These are phyloP conservation scores for Microcebus griseorufus DNA, from an alignment of 2,113 vertebrate genomes.

Conservation along the genomic window DNA sequence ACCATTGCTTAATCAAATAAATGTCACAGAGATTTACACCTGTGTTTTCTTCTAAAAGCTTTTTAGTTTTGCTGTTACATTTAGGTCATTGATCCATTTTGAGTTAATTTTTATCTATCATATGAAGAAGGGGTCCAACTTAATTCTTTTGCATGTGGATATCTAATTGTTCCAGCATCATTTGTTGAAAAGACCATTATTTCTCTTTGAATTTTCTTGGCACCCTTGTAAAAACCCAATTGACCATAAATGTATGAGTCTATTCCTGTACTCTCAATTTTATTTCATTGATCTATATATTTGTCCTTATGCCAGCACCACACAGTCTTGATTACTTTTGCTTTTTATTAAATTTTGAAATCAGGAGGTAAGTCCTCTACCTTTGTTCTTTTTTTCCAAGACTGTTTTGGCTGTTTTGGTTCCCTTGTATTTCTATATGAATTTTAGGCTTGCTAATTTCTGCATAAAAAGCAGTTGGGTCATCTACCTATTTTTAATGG, in stretches of 20 bases:
- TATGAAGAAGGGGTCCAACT: neutral
- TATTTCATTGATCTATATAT: neutral
- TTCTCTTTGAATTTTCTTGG: neutral
- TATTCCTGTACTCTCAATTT: neutral
- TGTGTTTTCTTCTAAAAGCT: neutral
- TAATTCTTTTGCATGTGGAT: neutral
- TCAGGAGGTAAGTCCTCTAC: neutral
- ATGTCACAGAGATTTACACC: neutral
- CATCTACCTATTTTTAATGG: slow-evolving; percentile 1
- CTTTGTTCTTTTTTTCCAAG: slow-evolving; percentile 36
- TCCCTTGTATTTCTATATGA: neutral
- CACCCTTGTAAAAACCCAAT: neutral
- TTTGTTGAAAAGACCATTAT: neutral
- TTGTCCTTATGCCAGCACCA: neutral
- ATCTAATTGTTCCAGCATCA: neutral
- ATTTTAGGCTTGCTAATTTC: slow-evolving; percentile 13
- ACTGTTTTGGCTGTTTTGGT: neutral
- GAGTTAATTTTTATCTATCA: neutral
- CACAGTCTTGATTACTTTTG: neutral
- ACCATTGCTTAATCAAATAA: neutral
- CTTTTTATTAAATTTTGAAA: neutral
- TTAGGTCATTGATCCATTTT: neutral
- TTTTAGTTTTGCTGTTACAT: neutral
- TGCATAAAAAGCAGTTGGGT: neutral
- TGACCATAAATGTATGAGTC: neutral